phyloP scores from a whole-genome alignment of 2,113 vertebrate species.

The Mormyrus lacerda region DNA sequence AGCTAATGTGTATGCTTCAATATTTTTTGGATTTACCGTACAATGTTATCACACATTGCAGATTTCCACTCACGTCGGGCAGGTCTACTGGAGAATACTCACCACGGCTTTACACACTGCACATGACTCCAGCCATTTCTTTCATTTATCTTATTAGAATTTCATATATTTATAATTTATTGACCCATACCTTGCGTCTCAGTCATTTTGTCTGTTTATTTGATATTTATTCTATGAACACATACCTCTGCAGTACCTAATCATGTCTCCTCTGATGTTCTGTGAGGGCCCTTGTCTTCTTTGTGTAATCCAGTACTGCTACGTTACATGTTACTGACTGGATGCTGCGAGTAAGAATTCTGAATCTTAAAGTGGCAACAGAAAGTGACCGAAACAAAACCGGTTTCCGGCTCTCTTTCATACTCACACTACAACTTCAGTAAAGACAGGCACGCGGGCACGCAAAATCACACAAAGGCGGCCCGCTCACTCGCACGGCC shows the following conservation, averaged over 20 bases:
- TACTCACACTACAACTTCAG: neutral
- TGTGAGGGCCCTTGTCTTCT: neutral
- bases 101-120: neutral
- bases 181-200: neutral
- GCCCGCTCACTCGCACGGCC: conserved; percentile 57
- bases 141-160: neutral
- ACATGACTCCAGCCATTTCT: neutral
- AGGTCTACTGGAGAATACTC: neutral
- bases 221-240: neutral
- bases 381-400: neutral
- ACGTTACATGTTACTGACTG: neutral
- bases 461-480: neutral
- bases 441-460: neutral
- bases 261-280: neutral
- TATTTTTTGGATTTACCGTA: neutral
- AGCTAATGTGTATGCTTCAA: too few species aligned
- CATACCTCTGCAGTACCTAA: neutral
- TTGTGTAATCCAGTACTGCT: neutral
- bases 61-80: neutral
- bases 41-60: neutral
- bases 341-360: neutral
- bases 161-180: neutral
- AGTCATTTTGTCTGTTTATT: neutral
- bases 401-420: neutral
- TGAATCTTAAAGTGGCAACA: neutral